These are phyloP conservation scores for Brachyistius frenatus DNA, from an alignment of 2,113 vertebrate genomes.

Conservation along the genomic window DNA sequence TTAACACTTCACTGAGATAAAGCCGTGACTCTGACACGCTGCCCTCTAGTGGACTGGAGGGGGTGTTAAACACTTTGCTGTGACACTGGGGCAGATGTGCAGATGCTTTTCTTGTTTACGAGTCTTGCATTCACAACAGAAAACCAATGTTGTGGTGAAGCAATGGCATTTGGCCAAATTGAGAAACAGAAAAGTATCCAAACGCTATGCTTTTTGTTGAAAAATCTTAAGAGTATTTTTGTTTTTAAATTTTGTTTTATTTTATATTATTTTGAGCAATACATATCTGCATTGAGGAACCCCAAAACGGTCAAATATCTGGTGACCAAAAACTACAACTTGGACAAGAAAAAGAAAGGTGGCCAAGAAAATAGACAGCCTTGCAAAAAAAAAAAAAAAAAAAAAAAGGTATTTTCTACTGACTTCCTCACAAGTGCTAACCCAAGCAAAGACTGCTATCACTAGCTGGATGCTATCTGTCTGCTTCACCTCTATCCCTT, in stretches of 20 bases:
- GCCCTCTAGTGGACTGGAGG: no score
- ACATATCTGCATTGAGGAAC: neutral
- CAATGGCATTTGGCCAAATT: no score
- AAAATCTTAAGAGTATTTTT: neutral
- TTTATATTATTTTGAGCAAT: neutral
- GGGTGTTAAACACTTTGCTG: no score
- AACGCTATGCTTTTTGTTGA: neutral
- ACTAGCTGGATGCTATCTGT: constrained; percentile 76
- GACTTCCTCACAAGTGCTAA: constrained; percentile 74
- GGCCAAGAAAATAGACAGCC: constrained; percentile 46
- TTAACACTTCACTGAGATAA: no score
- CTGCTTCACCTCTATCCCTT: constrained; percentile 80
- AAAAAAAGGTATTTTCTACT: constrained; percentile 34
- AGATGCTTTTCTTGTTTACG: no score
- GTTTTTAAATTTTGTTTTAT: neutral
- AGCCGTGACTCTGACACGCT: no score
- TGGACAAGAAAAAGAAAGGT: constrained; percentile 16
- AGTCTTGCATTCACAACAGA: no score
- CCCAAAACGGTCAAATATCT: neutral
- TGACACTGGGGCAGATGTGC: no score
- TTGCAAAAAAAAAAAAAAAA: constrained; percentile 45
- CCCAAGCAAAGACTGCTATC: constrained; percentile 77
- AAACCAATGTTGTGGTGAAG: no score
- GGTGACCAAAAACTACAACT: constrained; percentile 5
- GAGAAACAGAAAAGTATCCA: no score